Evolutionary conservation across 1,140 invertebrate species (phyloP).

Genomic region (Calliphora vicina): DNA sequence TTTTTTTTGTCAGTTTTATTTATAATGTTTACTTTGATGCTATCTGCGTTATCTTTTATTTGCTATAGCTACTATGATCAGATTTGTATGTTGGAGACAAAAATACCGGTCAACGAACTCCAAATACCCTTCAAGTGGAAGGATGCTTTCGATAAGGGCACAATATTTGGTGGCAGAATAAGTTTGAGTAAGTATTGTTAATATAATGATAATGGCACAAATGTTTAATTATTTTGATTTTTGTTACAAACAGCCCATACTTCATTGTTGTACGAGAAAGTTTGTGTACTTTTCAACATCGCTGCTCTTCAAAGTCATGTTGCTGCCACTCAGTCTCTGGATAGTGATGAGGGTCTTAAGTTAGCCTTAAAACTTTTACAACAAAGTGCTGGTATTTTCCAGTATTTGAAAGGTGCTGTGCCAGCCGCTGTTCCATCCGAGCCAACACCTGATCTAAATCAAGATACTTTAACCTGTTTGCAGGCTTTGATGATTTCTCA

Average conservation of each 20-base stretch:
- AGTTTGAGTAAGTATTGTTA: conserved; percentile 82
- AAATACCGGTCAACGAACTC: conserved; percentile 90
- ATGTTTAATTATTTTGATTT: conserved; percentile 14
- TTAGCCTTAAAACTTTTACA: conserved; percentile 92
- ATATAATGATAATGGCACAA: neutral
- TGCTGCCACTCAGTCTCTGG: conserved; percentile 83
- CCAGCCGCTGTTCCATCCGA: conserved; percentile 90
- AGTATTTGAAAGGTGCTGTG: conserved; percentile 85
- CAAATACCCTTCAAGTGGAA: conserved; percentile 99
- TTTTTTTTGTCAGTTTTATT: neutral
- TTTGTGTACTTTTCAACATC: conserved; percentile 97
- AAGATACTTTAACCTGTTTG: conserved; percentile 88
- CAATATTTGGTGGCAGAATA: conserved; percentile 90
- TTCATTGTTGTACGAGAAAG: conserved; percentile 89
- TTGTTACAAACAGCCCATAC: conserved; percentile 71
- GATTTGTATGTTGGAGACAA: conserved; percentile 87
- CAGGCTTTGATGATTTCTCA: conserved; percentile 94
- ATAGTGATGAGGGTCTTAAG: conserved; percentile 94
- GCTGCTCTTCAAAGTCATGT: conserved; percentile 92
- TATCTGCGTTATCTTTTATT: neutral
- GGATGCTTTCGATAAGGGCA: conserved; percentile 97
- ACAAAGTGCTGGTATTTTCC: conserved; percentile 92
- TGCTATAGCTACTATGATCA: conserved; percentile 93
- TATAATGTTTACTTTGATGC: neutral
- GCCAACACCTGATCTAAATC: conserved; percentile 92